Base-by-base conservation (phyloP, 2,888 invertebrate genomes). In the Drosophila mayaguana region DNA sequence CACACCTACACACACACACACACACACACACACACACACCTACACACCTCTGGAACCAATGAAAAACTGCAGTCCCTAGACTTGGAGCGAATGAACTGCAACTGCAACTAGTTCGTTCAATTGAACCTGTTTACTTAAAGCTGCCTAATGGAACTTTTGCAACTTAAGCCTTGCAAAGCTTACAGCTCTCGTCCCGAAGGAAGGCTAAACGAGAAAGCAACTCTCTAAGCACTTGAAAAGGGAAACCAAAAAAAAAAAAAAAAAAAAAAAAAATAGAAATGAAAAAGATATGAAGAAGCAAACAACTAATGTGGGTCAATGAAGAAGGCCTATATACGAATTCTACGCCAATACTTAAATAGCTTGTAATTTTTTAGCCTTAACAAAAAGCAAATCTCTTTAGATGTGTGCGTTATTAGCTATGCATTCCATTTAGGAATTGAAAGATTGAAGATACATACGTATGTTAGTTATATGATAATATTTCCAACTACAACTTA, bases 291-390 rank as follows among this genome's bases (percentile, higher is more conserved):
- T 9, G 16, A 22, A 40, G 28, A 22, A 43, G 7, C 22, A 6
- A 22, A 22, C 45, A 51, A 7, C 40, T 18, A 59, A 38, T 25
- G 9, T 34, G 34, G 42, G 14, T 43, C 32, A 54, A 50, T 12
- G 40, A 32, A n/a, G 28, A 18, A 42, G 38, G 60, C 42, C 80
- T 50, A 61, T 71, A 36, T 65, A 45, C 57, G 63, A 64, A 82
- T 70, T 88, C 76, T 85, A 85, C 62, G 88, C 84, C 80, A 84
- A 85, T 85, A 85, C 85, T 88, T 89, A 89, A 87, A 68, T 85
- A 85, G 89, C 85, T 85, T 88, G 83, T 84, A 89, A 84, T 71
- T 66, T 48, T 22, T 59, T 75, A 83, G 80, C 65, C 73, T 75
- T 80, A 72, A 70, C 36, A 72, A 64, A 32, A 77, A 59, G 18